Base-by-base conservation (phyloP, 1,140 invertebrate genomes). In the Caenorhabditis remanei region DNA sequence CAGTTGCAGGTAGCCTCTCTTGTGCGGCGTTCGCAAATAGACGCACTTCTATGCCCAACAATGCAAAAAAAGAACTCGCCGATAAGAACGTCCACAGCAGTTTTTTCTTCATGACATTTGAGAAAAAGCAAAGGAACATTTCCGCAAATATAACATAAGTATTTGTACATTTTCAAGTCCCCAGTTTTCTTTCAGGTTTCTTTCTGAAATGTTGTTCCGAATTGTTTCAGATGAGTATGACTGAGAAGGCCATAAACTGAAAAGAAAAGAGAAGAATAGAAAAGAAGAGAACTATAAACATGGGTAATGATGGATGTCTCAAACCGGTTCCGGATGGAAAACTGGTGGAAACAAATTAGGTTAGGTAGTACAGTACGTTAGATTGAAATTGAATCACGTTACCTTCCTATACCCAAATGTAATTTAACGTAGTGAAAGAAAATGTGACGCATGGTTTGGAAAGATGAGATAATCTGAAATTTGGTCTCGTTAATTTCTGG, bases 11-110 rank as follows among this genome's bases (percentile, higher is more conserved):
- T 32, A 53, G 46, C 11, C 3, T 14, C 16, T 75, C 11, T 24
- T 32, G 71, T 24, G n/a, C n/a, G 71, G 1, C 71, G 71, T 79
- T 79, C 71, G 71, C 71, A 79, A 79, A 79, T 79, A 79, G 71
- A 53, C 71, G 11, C 40, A 71, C 65, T 7, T 40, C 9, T 13
- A 71, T 11, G 32, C 32, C 32, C 32, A 71, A 43, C 65, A 79
- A 79, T 50, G 71, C 16, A 16, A 24, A 11, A 79, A 75, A 43
- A 43, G 8, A 19, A n/a, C 56, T 63, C n/a, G 14, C 55, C 55
- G 14, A 9, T 50, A 53, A 11, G 71, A 79, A 53, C 71, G 71
- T 79, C 71, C 48, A 75, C 41, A 67, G 63, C 11, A 0, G 6
- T 79, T 79, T 79, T 79, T 79, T 67, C 50, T 53, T 11, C 71